A percentile compares a stretch with the other conserved stretches of the same genome.
Conservation (phyloP, 2,113 vertebrate genomes). For the Hemiscyllium ocellatum region DNA sequence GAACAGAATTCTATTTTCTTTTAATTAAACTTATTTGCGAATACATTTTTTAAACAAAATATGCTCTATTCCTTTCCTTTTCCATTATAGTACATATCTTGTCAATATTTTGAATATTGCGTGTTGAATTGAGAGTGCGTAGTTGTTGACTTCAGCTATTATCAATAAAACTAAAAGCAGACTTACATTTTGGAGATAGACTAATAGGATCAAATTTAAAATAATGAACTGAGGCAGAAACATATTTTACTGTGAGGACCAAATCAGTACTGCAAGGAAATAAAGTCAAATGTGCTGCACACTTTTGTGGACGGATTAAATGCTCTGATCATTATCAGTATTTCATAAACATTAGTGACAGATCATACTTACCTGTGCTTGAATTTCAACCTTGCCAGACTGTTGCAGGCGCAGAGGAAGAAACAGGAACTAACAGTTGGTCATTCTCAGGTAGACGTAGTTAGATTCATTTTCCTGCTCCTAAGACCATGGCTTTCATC, state of each 20-base stretch:
- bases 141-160: background rate
- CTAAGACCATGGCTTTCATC: background rate
- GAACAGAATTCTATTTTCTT: background rate
- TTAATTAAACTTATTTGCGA: background rate
- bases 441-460: too few relatives aligned
- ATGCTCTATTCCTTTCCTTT: background rate
- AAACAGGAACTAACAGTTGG: background rate
- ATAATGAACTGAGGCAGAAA: background rate
- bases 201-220: background rate
- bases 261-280: background rate
- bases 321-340: background rate
- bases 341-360: background rate
- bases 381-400: background rate
- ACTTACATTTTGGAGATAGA: background rate
- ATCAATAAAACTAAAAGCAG: background rate
- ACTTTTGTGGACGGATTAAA: background rate
- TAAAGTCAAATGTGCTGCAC: background rate
- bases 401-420: background rate
- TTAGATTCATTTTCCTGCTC: background rate
- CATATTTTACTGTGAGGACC: background rate
- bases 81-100: background rate
- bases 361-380: conserved; percentile 1
- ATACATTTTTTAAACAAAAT: background rate
- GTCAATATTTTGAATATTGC: too few relatives aligned
- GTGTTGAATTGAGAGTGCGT: background rate